Evolutionary conservation across 2,113 vertebrate species (phyloP).

Genomic region (Megaptera novaeangliae): DNA sequence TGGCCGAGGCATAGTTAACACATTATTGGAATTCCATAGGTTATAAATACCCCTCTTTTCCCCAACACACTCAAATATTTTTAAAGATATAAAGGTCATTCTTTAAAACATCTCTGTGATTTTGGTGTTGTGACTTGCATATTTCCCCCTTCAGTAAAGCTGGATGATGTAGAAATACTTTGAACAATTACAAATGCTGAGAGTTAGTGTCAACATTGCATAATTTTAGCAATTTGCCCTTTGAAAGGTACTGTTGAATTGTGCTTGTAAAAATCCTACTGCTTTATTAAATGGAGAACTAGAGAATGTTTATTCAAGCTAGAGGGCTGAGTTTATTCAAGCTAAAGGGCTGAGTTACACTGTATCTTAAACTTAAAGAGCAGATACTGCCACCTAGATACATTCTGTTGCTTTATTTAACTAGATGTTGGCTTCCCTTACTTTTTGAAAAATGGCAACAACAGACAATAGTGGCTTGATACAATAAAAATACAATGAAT

Average conservation of each 20-base stretch:
- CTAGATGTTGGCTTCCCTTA: background rate
- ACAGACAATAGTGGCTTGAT: background rate
- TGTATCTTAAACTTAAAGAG: constrained; percentile 12
- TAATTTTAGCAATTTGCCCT: background rate
- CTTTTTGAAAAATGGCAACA: background rate
- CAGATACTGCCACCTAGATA: constrained; percentile 72
- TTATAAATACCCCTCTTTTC: background rate
- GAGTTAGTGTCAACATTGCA: background rate
- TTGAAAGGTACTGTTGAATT: constrained; percentile 16
- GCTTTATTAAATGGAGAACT: background rate
- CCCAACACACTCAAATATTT: background rate
- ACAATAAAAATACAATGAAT: background rate
- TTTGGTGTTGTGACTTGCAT: background rate
- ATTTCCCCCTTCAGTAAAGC: background rate
- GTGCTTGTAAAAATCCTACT: background rate
- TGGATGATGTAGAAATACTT: background rate
- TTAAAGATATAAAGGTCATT: background rate
- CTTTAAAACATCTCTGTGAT: constrained; percentile 1
- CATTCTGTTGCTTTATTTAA: constrained; percentile 30
- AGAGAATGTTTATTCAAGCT: background rate
- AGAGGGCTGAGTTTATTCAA: background rate
- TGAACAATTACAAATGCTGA: background rate
- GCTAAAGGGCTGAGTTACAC: background rate
- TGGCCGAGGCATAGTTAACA: background rate
- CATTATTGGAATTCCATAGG: background rate